Percentiles rank a stretch among this genome's conserved stretches.
Conservation (phyloP, 1,140 invertebrate genomes). For the Ruditapes philippinarum region DNA sequence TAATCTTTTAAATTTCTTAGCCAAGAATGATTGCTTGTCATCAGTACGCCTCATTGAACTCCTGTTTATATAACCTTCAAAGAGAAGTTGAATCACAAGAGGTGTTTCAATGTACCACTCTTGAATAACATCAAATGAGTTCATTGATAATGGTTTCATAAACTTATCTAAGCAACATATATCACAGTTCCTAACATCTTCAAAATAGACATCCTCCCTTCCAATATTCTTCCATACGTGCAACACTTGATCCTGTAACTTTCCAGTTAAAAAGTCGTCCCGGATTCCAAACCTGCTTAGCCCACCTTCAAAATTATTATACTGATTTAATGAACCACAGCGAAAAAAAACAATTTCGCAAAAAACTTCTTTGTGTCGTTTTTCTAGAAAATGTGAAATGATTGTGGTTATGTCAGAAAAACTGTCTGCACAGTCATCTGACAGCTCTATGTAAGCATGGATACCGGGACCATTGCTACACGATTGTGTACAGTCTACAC, state of each 20-base stretch:
- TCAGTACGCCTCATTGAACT: background rate
- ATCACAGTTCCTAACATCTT: background rate
- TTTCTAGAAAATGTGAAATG: background rate
- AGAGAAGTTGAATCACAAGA: slow-evolving; percentile 13
- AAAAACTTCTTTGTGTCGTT: background rate
- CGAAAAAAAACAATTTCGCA: slow-evolving; percentile 11
- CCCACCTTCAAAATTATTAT: background rate
- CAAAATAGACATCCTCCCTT: background rate
- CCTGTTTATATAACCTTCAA: slow-evolving; percentile 38
- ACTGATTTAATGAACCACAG: background rate
- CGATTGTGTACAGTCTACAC: background rate
- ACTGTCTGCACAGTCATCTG: background rate
- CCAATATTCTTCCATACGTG: background rate
- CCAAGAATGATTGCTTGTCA: background rate
- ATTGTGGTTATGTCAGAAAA: background rate
- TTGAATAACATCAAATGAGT: background rate
- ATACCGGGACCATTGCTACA: background rate
- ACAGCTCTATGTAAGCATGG: background rate
- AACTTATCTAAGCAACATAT: background rate
- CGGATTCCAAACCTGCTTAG: background rate
- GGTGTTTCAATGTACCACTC: slow-evolving; percentile 50
- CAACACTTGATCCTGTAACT: background rate
- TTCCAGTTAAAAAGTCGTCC: background rate
- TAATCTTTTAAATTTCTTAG: slow-evolving; percentile 1
- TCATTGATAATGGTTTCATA: background rate